Percentiles rank a stretch among this genome's conserved stretches.
These are phyloP conservation scores for Acrossocheilus wenchowensis DNA, from an alignment of 2,797 vertebrate species.

Conservation along the genomic window DNA sequence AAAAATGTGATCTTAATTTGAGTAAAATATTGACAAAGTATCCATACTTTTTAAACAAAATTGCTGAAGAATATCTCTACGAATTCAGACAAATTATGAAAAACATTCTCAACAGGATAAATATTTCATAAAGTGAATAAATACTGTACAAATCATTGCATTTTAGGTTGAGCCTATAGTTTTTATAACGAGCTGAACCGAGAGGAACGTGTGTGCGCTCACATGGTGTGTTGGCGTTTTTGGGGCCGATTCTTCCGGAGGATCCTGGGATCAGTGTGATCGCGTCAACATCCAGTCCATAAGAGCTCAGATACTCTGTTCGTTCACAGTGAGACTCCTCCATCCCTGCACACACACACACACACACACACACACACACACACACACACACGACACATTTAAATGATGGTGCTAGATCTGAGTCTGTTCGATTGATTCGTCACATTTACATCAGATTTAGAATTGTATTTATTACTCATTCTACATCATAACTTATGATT, in stretches of 20 bases:
- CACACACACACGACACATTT: not conserved
- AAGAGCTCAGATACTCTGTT: constrained; percentile 92
- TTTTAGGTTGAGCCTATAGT: not conserved
- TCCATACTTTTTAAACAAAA: not conserved
- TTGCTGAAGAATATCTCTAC: not conserved
- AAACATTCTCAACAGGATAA: not conserved
- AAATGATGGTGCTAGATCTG: not conserved
- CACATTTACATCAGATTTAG: not conserved
- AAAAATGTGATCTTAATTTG: not conserved
- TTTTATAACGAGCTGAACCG: not conserved
- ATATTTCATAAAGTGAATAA: not conserved
- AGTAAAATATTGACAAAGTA: not conserved
- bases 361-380: constrained; percentile 19
- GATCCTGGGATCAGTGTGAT: constrained; percentile 90
- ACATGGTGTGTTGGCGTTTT: constrained; percentile 85
- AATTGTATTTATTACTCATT: not conserved
- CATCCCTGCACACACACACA: constrained; percentile 83
- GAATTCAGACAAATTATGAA: not conserved
- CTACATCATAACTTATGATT: not conserved
- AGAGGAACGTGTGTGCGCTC: constrained; percentile 61
- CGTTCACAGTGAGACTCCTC: constrained; percentile 93
- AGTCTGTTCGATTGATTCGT: not conserved
- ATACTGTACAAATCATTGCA: not conserved
- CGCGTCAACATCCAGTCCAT: constrained; percentile 89
- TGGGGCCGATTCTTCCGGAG: constrained; percentile 88